phyloP scores from a whole-genome alignment of 2,113 vertebrate genomes.

The Carollia perspicillata region DNA sequence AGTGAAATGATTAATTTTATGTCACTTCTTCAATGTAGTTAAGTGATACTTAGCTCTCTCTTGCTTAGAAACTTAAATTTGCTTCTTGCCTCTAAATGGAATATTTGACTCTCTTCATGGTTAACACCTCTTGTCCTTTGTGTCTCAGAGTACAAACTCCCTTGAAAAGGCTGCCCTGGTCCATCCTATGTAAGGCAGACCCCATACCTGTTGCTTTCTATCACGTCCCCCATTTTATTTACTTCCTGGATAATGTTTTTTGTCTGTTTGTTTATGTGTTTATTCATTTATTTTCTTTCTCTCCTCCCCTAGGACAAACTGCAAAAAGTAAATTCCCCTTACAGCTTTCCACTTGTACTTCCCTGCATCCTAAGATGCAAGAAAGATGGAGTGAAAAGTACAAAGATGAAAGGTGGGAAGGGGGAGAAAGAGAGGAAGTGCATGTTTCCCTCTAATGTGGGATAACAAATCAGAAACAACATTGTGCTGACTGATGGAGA shows the following conservation, averaged over 20 bases:
- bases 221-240: neutral
- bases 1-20: neutral
- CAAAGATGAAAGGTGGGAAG: neutral
- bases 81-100: neutral
- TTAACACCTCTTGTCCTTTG: neutral
- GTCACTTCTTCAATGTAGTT: neutral
- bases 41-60: neutral
- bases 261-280: neutral
- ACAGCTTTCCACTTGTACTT: neutral
- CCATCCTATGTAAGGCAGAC: neutral
- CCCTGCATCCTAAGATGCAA: neutral
- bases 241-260: neutral
- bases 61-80: neutral
- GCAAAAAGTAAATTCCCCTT: neutral
- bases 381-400: neutral
- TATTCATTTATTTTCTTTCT: neutral
- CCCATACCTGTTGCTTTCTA: neutral
- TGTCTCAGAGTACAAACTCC: neutral
- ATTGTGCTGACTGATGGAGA: constrained; percentile 16
- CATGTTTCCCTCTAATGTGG: neutral
- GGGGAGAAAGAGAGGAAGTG: neutral
- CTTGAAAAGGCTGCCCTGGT: neutral
- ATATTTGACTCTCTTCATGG: neutral
- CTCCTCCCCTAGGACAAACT: neutral
- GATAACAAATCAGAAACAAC: neutral